phyloP scores from a whole-genome alignment of 2,113 vertebrate species.

The Ornithorhynchus anatinus region DNA sequence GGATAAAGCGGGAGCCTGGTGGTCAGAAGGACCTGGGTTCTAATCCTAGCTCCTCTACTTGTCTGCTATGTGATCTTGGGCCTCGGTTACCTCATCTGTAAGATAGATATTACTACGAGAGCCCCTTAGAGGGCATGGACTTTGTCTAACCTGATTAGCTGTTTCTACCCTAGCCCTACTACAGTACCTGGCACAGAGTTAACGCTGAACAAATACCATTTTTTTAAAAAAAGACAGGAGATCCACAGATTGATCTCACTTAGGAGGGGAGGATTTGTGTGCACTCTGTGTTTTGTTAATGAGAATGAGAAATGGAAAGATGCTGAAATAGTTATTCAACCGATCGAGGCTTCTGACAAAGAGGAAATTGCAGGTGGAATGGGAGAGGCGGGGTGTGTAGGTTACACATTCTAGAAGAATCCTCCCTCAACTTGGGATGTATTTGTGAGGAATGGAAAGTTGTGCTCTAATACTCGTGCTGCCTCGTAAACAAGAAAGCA shows the following conservation, averaged over 20 bases:
- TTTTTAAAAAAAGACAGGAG: no score
- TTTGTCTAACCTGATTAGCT: no score
- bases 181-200: no score
- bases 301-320: background rate
- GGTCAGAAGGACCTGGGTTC: no score
- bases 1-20: no score
- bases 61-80: no score
- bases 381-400: fast-evolving
- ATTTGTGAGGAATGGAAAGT: background rate
- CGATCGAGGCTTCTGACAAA: background rate
- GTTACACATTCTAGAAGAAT: background rate
- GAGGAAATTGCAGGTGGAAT: background rate
- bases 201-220: no score
- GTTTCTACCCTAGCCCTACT: no score
- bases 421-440: fast-evolving
- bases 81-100: no score
- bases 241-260: background rate
- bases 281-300: fast-evolving
- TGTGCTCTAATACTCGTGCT: background rate
- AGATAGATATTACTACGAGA: no score
- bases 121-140: no score
- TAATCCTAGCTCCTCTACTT: no score
- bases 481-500: background rate
- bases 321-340: background rate
- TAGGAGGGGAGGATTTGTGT: background rate